Evolutionary conservation across 2,113 vertebrate species (phyloP).

Genomic region (Bubo bubo): DNA sequence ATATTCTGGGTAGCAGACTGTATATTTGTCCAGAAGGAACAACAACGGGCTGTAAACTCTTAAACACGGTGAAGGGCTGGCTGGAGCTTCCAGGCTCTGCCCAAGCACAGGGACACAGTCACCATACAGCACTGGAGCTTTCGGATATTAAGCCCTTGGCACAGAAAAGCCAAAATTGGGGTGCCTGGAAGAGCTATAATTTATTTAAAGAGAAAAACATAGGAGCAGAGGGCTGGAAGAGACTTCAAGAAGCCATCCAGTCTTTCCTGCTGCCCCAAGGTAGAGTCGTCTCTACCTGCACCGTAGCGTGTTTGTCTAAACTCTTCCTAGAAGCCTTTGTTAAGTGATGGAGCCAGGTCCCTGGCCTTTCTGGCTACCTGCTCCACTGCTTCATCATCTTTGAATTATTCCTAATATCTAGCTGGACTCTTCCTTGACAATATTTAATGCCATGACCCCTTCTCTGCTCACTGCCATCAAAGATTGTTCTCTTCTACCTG

Average conservation of each 20-base stretch:
- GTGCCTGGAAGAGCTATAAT: background rate
- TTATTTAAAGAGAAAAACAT: background rate
- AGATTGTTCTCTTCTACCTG: background rate
- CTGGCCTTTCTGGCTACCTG: background rate
- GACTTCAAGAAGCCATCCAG: background rate
- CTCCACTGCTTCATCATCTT: background rate
- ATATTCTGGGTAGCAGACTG: background rate
- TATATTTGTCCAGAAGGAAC: constrained; percentile 3
- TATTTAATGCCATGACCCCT: background rate
- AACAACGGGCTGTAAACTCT: background rate
- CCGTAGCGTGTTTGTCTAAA: rapidly evolving
- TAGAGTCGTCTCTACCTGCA: rapidly evolving
- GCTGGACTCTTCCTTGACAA: background rate
- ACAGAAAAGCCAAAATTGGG: background rate
- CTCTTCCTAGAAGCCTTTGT: background rate
- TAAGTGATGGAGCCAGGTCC: background rate
- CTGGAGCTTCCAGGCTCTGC: background rate
- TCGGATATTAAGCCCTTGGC: rapidly evolving
- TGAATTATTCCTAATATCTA: background rate
- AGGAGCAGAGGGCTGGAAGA: background rate
- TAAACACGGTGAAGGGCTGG: rapidly evolving
- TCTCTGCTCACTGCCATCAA: background rate
- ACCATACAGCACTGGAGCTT: background rate
- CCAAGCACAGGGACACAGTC: rapidly evolving
- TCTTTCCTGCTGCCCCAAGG: background rate